phyloP scores from a whole-genome alignment of 2,113 vertebrate genomes.

The Prietella phreatophila region DNA sequence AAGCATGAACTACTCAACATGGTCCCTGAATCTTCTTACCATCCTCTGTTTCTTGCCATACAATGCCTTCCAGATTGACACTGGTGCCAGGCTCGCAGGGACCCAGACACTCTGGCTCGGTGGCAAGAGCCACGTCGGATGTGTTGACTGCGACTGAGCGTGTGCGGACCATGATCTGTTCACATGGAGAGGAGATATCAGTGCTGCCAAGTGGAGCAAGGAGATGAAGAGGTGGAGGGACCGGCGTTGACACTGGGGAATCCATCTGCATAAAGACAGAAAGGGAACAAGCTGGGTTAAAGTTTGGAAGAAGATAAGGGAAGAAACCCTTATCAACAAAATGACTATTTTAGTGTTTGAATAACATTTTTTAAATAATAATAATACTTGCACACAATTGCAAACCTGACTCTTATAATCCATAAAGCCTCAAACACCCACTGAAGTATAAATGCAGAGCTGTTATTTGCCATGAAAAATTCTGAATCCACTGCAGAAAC shows the following conservation, averaged over 20 bases:
- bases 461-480: not conserved
- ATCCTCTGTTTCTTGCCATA: slow-evolving; percentile 97
- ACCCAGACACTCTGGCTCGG: slow-evolving; percentile 93
- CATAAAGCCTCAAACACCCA: not conserved
- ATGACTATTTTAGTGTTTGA: not conserved
- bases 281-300: not conserved
- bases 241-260: slow-evolving; percentile 90
- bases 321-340: not conserved
- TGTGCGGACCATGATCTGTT: slow-evolving; percentile 99
- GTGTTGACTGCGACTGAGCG: slow-evolving; percentile 96
- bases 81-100: slow-evolving; percentile 97
- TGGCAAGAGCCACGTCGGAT: slow-evolving; percentile 90
- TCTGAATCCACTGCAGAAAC: not conserved
- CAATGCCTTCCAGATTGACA: slow-evolving; percentile 96
- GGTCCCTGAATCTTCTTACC: slow-evolving; percentile 75
- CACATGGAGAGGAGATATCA: slow-evolving; percentile 93
- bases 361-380: no score
- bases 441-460: not conserved
- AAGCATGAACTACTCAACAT: not conserved
- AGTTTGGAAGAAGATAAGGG: not conserved
- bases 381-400: not conserved
- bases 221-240: slow-evolving; percentile 89
- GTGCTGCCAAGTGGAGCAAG: slow-evolving; percentile 85
- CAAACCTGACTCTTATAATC: not conserved
- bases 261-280: slow-evolving; percentile 82